Evolutionary conservation across 1,140 invertebrate genomes (phyloP).

Genomic region (Cherax quadricarinatus): DNA sequence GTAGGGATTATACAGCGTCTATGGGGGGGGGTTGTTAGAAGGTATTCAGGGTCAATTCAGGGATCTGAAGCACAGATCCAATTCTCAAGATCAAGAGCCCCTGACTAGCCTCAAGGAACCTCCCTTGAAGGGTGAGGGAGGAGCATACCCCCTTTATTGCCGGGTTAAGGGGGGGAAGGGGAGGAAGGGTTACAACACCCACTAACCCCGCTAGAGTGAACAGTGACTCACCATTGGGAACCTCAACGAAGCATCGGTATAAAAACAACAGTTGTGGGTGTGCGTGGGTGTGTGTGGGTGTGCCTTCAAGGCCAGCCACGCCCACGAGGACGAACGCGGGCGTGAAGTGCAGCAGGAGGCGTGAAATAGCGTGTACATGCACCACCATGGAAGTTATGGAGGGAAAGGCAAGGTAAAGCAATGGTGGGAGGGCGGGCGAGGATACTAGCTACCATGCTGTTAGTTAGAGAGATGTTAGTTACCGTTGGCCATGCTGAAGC

Average conservation of each 20-base stretch:
- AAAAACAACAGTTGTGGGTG: background rate
- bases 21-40: too few species aligned
- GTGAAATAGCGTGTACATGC: background rate
- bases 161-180: too few species aligned
- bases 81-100: too few species aligned
- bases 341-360: background rate
- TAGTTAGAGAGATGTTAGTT: constrained; percentile 26
- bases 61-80: too few species aligned
- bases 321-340: background rate
- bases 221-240: background rate
- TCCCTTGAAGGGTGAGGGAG: background rate
- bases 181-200: too few species aligned
- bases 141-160: background rate
- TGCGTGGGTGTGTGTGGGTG: background rate
- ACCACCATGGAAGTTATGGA: background rate
- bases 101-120: background rate
- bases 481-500: constrained; percentile 67
- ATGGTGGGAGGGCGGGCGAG: background rate
- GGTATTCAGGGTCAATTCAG: too few species aligned
- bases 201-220: background rate
- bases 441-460: background rate
- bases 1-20: too few species aligned
- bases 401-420: background rate
- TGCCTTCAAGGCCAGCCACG: too few species aligned
- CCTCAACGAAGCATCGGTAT: background rate